Percentiles rank a stretch among this genome's conserved stretches.
Evolutionary conservation across 2,888 invertebrate species (phyloP).

Genomic region (Rhamnusium bicolor): DNA sequence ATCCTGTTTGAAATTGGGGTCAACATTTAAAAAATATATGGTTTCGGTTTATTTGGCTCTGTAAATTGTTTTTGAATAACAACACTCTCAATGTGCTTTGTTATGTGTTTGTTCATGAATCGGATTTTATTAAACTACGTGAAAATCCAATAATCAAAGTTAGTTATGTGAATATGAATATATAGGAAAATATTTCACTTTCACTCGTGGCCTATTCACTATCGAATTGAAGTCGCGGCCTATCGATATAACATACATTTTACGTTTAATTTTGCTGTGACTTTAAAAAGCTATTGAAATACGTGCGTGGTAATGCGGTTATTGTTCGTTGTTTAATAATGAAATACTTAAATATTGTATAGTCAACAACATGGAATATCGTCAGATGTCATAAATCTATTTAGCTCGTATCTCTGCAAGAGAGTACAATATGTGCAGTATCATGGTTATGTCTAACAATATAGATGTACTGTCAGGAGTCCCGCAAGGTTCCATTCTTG

Average conservation of each 20-base stretch:
- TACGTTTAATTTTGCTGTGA: not conserved
- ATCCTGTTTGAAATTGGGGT: not conserved
- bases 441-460: no score
- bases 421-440: no score
- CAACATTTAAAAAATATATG: constrained; percentile 7
- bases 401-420: no score
- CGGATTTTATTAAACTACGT: not conserved
- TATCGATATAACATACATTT: not conserved
- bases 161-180: not conserved
- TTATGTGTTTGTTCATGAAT: constrained; percentile 11
- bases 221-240: not conserved
- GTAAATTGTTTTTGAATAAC: constrained; percentile 16
- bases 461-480: no score
- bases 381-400: no score
- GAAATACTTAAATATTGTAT: no score
- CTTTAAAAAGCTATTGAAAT: not conserved
- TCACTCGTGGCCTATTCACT: not conserved
- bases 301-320: no score
- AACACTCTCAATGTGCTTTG: not conserved
- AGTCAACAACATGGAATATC: no score
- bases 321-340: no score
- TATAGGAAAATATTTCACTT: constrained; percentile 13
- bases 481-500: no score
- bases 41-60: not conserved
- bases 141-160: constrained; percentile 12